A percentile compares a stretch with the other conserved stretches of the same genome.
These are phyloP conservation scores for Drosophila bocki DNA, from an alignment of 1,140 invertebrate genomes.

Conservation along the genomic window DNA sequence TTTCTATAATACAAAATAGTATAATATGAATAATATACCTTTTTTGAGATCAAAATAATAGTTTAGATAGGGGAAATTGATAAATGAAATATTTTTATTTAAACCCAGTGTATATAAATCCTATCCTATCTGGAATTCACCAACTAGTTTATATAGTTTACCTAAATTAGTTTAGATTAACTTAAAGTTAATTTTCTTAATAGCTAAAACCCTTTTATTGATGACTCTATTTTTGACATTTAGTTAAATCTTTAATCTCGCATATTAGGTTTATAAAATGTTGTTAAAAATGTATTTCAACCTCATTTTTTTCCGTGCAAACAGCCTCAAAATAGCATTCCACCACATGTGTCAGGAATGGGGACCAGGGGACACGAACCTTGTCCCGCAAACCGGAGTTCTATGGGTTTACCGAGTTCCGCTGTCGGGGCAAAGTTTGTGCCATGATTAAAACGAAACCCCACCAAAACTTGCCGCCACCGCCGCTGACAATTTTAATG, in stretches of 20 bases:
- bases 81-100: too few relatives aligned
- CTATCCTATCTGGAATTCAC: too few relatives aligned
- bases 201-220: too few relatives aligned
- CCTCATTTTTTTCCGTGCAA: neutral
- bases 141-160: too few relatives aligned
- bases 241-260: too few relatives aligned
- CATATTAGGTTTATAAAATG: too few relatives aligned
- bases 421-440: conserved; percentile 47
- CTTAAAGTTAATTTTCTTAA: too few relatives aligned
- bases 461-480: conserved; percentile 50
- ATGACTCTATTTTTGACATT: too few relatives aligned
- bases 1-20: neutral
- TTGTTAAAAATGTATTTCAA: too few relatives aligned
- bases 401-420: conserved; percentile 18
- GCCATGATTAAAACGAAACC: conserved; percentile 68
- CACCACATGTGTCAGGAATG: conserved; percentile 27
- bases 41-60: too few relatives aligned
- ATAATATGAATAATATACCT: neutral
- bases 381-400: conserved; percentile 5
- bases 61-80: too few relatives aligned
- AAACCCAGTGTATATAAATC: too few relatives aligned
- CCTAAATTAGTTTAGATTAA: neutral
- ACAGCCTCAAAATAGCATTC: conserved; percentile 10
- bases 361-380: neutral
- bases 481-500: conserved; percentile 73